Conservation (phyloP, 2,113 vertebrate genomes). For the Perca schrenkii region DNA sequence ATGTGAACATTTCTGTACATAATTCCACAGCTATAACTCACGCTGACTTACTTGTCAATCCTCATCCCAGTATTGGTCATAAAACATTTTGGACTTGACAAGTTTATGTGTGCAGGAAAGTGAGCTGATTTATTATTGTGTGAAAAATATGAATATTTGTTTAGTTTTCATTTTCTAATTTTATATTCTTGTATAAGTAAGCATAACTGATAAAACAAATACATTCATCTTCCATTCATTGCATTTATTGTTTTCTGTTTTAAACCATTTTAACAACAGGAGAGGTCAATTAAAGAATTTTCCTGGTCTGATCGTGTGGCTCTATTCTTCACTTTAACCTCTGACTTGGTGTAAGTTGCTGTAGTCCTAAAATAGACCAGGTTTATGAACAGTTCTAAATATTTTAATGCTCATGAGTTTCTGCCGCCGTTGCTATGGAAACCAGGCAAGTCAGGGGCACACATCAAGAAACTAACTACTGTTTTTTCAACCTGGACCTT, state of each 20-base stretch:
- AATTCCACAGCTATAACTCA: conserved; percentile 17
- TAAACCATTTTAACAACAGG: background rate
- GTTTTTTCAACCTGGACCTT: too few relatives aligned
- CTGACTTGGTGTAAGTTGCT: background rate
- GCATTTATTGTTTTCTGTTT: background rate
- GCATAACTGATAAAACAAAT: background rate
- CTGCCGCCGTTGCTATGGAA: too few relatives aligned
- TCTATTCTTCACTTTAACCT: background rate
- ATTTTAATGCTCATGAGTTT: too few relatives aligned
- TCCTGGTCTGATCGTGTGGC: background rate
- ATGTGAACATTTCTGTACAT: conserved; percentile 40
- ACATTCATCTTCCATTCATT: background rate
- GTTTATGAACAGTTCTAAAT: too few relatives aligned
- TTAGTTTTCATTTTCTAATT: conserved; percentile 24
- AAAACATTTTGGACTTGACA: background rate
- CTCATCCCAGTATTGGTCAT: conserved; percentile 17
- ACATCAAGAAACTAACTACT: too few relatives aligned
- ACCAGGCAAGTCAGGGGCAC: too few relatives aligned
- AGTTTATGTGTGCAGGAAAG: conserved; percentile 9
- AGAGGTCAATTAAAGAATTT: conserved; percentile 5
- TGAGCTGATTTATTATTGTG: conserved; percentile 1
- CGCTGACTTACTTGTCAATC: conserved; percentile 33
- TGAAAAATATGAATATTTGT: background rate
- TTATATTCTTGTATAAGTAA: background rate
- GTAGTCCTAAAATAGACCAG: background rate